Conservation (phyloP, 2,113 vertebrate species). For the Alligator mississippiensis region DNA sequence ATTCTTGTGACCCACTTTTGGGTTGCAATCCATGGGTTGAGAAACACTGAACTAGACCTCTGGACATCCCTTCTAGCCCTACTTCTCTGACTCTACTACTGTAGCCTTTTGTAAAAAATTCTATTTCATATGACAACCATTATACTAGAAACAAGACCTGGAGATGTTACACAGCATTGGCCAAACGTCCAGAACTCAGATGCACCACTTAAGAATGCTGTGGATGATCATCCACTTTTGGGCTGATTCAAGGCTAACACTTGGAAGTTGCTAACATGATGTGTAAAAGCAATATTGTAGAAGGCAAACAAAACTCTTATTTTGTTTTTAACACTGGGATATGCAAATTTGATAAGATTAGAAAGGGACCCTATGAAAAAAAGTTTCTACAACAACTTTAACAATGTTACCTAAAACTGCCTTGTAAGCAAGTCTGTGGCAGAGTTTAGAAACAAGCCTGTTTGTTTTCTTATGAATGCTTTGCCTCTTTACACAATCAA, state of each 20-base stretch:
- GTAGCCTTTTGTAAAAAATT: neutral
- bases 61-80: too few species aligned
- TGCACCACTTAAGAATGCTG: neutral
- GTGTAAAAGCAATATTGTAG: neutral
- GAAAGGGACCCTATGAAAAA: neutral
- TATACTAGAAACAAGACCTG: neutral
- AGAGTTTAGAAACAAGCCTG: neutral
- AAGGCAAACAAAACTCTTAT: neutral
- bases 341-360: neutral
- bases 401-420: neutral
- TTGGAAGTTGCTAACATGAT: neutral
- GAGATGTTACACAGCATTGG: neutral
- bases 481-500: neutral
- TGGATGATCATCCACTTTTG: neutral
- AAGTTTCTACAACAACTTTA: neutral
- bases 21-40: too few species aligned
- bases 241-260: neutral
- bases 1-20: too few species aligned
- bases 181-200: neutral
- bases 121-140: neutral
- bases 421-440: neutral
- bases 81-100: too few species aligned
- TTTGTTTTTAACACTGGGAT: neutral
- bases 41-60: too few species aligned
- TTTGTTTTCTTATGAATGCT: neutral